Evolutionary conservation across 2,888 invertebrate genomes (phyloP).

Genomic region (Eupithecia subfuscata): DNA sequence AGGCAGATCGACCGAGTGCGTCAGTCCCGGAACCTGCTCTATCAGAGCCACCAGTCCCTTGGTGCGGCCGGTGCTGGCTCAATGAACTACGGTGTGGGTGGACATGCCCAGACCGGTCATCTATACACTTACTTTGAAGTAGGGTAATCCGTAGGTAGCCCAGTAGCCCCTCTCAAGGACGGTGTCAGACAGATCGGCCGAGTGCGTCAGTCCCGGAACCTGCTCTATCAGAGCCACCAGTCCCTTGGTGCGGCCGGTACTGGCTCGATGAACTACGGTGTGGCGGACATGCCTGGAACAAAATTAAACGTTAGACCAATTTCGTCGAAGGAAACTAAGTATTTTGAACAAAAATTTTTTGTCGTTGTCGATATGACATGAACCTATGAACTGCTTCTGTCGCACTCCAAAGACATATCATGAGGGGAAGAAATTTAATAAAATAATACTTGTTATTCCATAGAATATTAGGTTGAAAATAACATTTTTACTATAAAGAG

Average conservation of each 20-base stretch:
- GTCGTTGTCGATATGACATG: no score
- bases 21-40: slow-evolving; percentile 64
- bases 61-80: slow-evolving; percentile 46
- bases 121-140: slow-evolving; percentile 70
- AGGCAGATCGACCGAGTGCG: slow-evolving; percentile 84
- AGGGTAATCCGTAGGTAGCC: slow-evolving; percentile 87
- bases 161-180: slow-evolving; percentile 87
- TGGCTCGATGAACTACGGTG: slow-evolving; percentile 69
- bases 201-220: slow-evolving; percentile 78
- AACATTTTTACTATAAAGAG: no score
- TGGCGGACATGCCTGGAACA: slow-evolving; percentile 66
- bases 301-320: not conserved
- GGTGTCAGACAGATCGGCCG: slow-evolving; percentile 83
- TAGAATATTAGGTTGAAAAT: no score
- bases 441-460: no score
- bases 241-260: slow-evolving; percentile 68
- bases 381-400: no score
- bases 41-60: slow-evolving; percentile 82
- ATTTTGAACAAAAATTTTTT: not conserved
- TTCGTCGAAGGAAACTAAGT: not conserved
- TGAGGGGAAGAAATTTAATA: no score
- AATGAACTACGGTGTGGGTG: slow-evolving; percentile 44
- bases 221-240: slow-evolving; percentile 76
- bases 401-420: no score
- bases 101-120: not conserved